Evolutionary conservation across 2,888 invertebrate species (phyloP), one percentile per base, ranked within the genome.

Genomic region (Pandemis heparana): DNA sequence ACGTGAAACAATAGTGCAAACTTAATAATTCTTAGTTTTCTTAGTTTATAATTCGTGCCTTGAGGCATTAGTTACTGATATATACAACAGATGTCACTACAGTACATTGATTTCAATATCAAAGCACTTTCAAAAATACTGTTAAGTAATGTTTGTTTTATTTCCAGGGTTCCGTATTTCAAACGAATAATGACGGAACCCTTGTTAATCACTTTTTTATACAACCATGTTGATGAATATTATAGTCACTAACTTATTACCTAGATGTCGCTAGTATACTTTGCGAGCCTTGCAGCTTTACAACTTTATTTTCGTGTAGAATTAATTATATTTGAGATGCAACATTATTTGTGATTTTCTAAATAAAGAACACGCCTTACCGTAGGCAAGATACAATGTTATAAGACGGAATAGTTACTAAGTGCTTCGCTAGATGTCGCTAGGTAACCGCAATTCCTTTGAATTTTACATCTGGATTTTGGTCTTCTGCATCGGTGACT

Each of bases 331-430:
- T n/a, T n/a, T n/a, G n/a, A n/a, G n/a, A n/a, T n/a, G n/a, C n/a
- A n/a, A n/a, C n/a, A n/a, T 9, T n/a, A n/a, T n/a, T 51, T n/a
- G 16, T 51, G 48, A 51, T 51, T 51, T 51, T 51, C 12, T 51
- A 51, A n/a, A 51, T 51, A 51, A 51, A 51, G n/a, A 51, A 51
- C 48, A n/a, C n/a, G n/a, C 12, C 48, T n/a, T 18, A 16, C 51
- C n/a, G 51, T 51, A n/a, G 51, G 14, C 46, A 32, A 2, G 23
- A 4, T 32, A 46, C 51, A 51, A 6, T 7, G 51, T 51, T 51
- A 16, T 6, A 5, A 16, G n/a, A 51, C 51, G 16, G 51, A 16
- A 2, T 51, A 60, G 39, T 39, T 39, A 39, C 8, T 14, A 61
- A 2, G 9, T 7, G n/a, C 8, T 39, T 39, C 38, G 16, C 18